Evolutionary conservation across 2,888 invertebrate species (phyloP), one percentile per base, ranked within the genome.

Genomic region (Amitus sp.): DNA sequence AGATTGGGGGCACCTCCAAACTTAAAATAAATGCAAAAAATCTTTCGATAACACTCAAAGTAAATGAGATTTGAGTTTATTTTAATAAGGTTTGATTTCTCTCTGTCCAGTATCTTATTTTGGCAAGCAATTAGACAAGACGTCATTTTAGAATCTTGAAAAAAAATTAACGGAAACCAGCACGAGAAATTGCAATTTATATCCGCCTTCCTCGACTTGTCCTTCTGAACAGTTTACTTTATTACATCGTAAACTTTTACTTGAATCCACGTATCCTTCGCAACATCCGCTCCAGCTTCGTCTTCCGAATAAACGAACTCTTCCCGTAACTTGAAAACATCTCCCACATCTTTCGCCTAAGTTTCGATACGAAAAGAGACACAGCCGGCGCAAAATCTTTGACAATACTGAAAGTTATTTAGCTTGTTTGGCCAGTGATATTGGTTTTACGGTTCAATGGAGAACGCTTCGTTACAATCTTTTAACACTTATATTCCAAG

Each of bases 361-460:
- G 45, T 46, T 46, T 46, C 45, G 15, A 28, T 23, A 12, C 45
- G 28, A 28, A 27, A 46, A 46, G 17, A 17, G 10, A 15, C 43
- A 28, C 45, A 46, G 45, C 45, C 27, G 45, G 27, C 28, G 27
- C 13, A 17, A 27, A 23, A 46, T 27, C 45, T 46, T 46, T 28
- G 45, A 46, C 28, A 46, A 46, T 30, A 15, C 27, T 30, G 45
- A 30, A 46, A 46, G 45, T 46, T 46, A 46, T 46, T 46, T 15
- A 46, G 15, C 13, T 15, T 46, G 28, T 15, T 20, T n/a, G n/a
- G n/a, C n/a, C n/a, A n/a, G n/a, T n/a, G n/a, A 28, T 46, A 13
- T 27, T 28, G 45, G 30, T 46, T 46, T 46, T 15, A 27, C 28
- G 27, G 17, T 7, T 15, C 28, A 28, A 46, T 46, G 28, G 30